phyloP scores from a whole-genome alignment of 2,888 invertebrate species.

The Sinodicranocentrus sp. region DNA sequence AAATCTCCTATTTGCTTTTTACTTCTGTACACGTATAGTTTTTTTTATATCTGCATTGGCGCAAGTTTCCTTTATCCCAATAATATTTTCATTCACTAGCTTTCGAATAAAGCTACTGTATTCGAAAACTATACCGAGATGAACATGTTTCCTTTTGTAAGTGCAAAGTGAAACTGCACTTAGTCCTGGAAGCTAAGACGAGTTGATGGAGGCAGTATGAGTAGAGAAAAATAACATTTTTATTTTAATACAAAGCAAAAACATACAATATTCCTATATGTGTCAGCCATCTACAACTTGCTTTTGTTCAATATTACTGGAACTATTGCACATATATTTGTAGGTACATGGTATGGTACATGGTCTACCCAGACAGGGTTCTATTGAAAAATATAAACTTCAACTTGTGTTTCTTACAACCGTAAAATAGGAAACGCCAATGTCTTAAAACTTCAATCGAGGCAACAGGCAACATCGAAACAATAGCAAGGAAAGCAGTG shows the following conservation, averaged over 20 bases:
- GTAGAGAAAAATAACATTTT: too few relatives aligned
- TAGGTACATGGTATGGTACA: background rate
- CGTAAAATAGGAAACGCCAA: background rate
- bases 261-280: too few relatives aligned
- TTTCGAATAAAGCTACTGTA: background rate
- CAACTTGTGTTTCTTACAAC: background rate
- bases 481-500: background rate
- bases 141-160: background rate
- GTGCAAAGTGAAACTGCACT: too few relatives aligned
- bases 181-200: too few relatives aligned
- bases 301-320: background rate
- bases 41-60: background rate
- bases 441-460: slow-evolving; percentile 31
- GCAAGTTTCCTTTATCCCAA: background rate
- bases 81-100: background rate
- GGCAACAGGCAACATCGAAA: slow-evolving; percentile 32
- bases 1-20: slow-evolving; percentile 38
- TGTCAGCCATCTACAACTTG: too few relatives aligned
- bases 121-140: background rate
- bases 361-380: background rate
- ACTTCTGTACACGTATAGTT: background rate
- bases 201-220: too few relatives aligned
- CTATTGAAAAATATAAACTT: background rate
- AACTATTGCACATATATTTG: too few relatives aligned
- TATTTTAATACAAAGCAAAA: too few relatives aligned